Evolutionary conservation across 2,888 invertebrate species (phyloP).

Genomic region (Brachyopa scutellaris): DNA sequence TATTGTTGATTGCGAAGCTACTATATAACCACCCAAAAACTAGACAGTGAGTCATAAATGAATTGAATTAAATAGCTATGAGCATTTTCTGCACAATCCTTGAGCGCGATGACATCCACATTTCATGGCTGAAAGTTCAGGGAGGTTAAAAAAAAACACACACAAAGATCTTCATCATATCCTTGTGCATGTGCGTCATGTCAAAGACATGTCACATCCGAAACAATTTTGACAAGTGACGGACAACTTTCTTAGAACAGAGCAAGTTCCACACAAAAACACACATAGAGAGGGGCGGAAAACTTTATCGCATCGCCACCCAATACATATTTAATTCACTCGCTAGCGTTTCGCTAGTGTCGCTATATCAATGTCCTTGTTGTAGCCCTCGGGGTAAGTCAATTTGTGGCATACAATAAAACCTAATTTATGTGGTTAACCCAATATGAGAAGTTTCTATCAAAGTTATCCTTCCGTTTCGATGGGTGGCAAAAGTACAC

Average conservation of each 20-base stretch:
- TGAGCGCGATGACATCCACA: conserved; percentile 6
- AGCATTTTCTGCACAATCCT: not conserved
- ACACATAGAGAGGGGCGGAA: too few species aligned
- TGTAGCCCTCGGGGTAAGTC: conserved; percentile 37
- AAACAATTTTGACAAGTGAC: conserved; percentile 62
- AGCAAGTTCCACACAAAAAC: conserved; percentile 33
- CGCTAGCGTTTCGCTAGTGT: conserved; percentile 31
- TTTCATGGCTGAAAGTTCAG: conserved; percentile 9
- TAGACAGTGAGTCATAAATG: conserved; percentile 44
- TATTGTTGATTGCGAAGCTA: conserved; percentile 47
- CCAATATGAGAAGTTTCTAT: conserved; percentile 68
- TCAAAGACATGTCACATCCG: conserved; percentile 48
- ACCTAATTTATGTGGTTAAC: conserved; percentile 70
- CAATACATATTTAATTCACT: conserved; percentile 48
- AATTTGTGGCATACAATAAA: conserved; percentile 69
- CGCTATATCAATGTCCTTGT: conserved; percentile 27
- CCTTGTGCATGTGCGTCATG: conserved; percentile 9
- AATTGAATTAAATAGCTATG: conserved; percentile 59
- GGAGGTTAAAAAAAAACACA: conserved; percentile 11
- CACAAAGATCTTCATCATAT: conserved; percentile 12
- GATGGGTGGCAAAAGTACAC: conserved; percentile 6
- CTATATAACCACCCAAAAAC: conserved; percentile 3
- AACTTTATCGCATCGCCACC: conserved; percentile 14
- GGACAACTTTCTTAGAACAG: conserved; percentile 36
- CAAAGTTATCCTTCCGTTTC: conserved; percentile 45